These are phyloP conservation scores for Ammodytes dubius DNA, from an alignment of 2,113 vertebrate species.

Conservation along the genomic window DNA sequence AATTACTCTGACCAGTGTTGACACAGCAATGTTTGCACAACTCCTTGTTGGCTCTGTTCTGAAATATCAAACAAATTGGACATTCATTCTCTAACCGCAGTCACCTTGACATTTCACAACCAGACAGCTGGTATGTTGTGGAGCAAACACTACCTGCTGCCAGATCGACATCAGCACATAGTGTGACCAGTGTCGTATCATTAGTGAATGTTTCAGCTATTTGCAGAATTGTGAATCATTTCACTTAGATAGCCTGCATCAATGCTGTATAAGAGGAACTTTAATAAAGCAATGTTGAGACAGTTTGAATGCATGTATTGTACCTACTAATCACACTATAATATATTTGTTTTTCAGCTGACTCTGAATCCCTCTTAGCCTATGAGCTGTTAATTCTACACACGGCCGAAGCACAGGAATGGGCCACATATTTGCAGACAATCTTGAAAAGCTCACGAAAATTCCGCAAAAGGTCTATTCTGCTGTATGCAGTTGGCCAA, in stretches of 20 bases:
- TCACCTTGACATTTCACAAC: slow-evolving; percentile 73
- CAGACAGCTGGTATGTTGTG: slow-evolving; percentile 63
- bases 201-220: slow-evolving; percentile 42
- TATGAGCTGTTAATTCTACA: slow-evolving; percentile 80
- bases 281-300: background rate
- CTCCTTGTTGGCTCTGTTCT: slow-evolving; percentile 55
- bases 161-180: slow-evolving; percentile 40
- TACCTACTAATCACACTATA: slow-evolving; percentile 1
- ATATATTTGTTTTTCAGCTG: slow-evolving; percentile 52
- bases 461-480: slow-evolving; percentile 65
- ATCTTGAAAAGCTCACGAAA: slow-evolving; percentile 71
- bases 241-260: background rate
- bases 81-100: slow-evolving; percentile 71
- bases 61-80: slow-evolving; percentile 67
- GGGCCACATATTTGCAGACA: slow-evolving; percentile 80
- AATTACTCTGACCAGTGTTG: slow-evolving; percentile 76
- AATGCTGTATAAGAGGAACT: slow-evolving; percentile 14
- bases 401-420: slow-evolving; percentile 81
- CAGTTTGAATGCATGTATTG: slow-evolving; percentile 29
- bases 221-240: slow-evolving; percentile 43
- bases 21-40: slow-evolving; percentile 75
- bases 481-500: slow-evolving; percentile 51
- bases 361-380: slow-evolving; percentile 22
- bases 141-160: slow-evolving; percentile 55
- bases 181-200: slow-evolving; percentile 44